Percentiles rank a stretch among this genome's conserved stretches.
phyloP scores from a whole-genome alignment of 2,797 vertebrate genomes.

The Anguilla pacifica region DNA sequence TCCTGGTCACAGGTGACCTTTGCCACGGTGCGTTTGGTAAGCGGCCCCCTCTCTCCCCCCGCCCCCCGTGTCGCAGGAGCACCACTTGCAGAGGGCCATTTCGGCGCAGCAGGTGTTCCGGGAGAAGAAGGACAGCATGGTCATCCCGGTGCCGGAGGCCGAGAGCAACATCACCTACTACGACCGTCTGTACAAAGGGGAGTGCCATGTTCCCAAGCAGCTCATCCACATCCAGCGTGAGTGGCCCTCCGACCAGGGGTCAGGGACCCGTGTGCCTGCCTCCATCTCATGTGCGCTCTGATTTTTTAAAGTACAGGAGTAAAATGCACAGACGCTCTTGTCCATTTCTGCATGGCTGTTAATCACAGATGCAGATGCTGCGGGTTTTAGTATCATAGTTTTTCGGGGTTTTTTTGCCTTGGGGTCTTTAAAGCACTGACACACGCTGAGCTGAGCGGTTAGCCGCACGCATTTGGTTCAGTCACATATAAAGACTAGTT shows the following conservation, averaged over 20 bases:
- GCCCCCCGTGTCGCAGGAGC: conserved; percentile 76
- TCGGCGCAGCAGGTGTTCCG: conserved; percentile 91
- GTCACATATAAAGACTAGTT: background rate
- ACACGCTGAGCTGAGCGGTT: background rate
- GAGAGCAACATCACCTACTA: conserved; percentile 92
- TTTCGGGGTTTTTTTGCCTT: background rate
- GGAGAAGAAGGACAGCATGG: conserved; percentile 94
- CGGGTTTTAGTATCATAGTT: background rate
- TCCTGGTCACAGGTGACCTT: background rate
- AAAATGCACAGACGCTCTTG: background rate
- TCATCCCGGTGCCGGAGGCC: conserved; percentile 90
- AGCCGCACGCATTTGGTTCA: too few species aligned
- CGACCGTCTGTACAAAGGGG: conserved; percentile 88
- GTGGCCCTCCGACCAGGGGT: conserved; percentile 51
- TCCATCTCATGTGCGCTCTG: background rate
- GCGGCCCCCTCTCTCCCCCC: background rate
- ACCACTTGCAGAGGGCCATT: conserved; percentile 92
- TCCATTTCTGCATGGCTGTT: background rate
- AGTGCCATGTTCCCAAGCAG: conserved; percentile 89
- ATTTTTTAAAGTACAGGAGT: background rate
- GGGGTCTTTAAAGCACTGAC: background rate
- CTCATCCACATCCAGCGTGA: conserved; percentile 94
- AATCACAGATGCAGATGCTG: background rate
- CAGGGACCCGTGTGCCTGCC: background rate
- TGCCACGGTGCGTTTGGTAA: background rate